Evolutionary conservation across 2,113 vertebrate species (phyloP).

Genomic region (Bufo gargarizans): DNA sequence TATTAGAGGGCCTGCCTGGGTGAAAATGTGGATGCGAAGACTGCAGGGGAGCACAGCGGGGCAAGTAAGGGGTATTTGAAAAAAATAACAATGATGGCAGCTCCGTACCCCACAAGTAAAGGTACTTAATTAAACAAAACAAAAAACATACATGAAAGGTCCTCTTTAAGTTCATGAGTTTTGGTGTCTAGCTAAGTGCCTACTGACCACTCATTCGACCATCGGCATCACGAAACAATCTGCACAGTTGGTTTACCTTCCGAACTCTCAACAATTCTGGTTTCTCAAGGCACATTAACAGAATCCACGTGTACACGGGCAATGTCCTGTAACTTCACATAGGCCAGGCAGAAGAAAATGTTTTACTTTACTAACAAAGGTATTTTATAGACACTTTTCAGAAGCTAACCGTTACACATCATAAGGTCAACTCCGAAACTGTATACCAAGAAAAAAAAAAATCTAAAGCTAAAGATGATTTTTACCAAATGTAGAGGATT

Average conservation of each 20-base stretch:
- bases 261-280: not conserved
- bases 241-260: not conserved
- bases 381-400: conserved; percentile 22
- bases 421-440: conserved; percentile 22
- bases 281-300: not conserved
- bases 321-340: not conserved
- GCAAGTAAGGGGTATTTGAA: too few relatives aligned
- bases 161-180: not conserved
- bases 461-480: conserved; percentile 27
- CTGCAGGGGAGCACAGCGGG: too few relatives aligned
- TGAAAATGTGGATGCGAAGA: too few relatives aligned
- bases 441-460: conserved; percentile 20
- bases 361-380: conserved; percentile 21
- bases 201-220: not conserved
- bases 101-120: too few relatives aligned
- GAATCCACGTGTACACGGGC: not conserved
- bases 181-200: not conserved
- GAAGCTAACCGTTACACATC: conserved; percentile 43
- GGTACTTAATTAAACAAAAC: too few relatives aligned
- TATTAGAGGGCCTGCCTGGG: too few relatives aligned
- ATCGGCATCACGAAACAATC: not conserved
- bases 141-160: too few relatives aligned
- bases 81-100: too few relatives aligned
- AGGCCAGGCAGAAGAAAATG: not conserved
- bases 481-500: conserved; percentile 39